Evolutionary conservation across 2,888 invertebrate genomes (phyloP).

Genomic region (Pherbina coryleti): DNA sequence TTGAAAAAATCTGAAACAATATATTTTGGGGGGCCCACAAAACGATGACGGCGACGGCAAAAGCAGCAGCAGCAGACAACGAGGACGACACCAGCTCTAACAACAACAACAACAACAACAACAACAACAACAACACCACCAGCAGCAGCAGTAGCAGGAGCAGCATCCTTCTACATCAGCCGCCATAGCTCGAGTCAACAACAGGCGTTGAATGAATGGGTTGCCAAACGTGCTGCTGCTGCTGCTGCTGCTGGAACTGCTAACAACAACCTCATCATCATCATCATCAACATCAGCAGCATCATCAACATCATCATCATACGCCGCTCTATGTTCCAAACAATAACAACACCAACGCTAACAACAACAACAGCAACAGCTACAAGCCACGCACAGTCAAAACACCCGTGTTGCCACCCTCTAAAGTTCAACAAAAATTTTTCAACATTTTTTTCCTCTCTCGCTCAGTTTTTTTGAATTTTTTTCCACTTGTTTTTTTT

Average conservation of each 20-base stretch:
- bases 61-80: slow-evolving; percentile 29
- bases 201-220: not conserved
- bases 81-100: not conserved
- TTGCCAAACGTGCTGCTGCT: slow-evolving; percentile 16
- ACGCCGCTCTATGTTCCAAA: slow-evolving; percentile 25
- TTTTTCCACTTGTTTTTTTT: slow-evolving; percentile 18
- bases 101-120: slow-evolving; percentile 23
- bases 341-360: not conserved
- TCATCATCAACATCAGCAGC: slow-evolving; percentile 27
- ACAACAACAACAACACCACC: slow-evolving; percentile 25
- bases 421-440: slow-evolving; percentile 44
- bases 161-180: slow-evolving; percentile 32
- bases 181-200: not conserved
- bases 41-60: slow-evolving; percentile 32
- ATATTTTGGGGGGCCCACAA: slow-evolving; percentile 67
- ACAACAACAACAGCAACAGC: slow-evolving; percentile 21
- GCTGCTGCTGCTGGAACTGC: slow-evolving; percentile 2
- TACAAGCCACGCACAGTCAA: not conserved
- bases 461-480: not conserved
- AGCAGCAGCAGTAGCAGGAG: slow-evolving; percentile 29
- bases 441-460: slow-evolving; percentile 30
- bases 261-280: slow-evolving; percentile 12
- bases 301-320: slow-evolving; percentile 2
- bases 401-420: slow-evolving; percentile 37
- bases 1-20: slow-evolving; percentile 71